Base-by-base conservation (phyloP, 2,113 vertebrate genomes). In the Mohoua ochrocephala region DNA sequence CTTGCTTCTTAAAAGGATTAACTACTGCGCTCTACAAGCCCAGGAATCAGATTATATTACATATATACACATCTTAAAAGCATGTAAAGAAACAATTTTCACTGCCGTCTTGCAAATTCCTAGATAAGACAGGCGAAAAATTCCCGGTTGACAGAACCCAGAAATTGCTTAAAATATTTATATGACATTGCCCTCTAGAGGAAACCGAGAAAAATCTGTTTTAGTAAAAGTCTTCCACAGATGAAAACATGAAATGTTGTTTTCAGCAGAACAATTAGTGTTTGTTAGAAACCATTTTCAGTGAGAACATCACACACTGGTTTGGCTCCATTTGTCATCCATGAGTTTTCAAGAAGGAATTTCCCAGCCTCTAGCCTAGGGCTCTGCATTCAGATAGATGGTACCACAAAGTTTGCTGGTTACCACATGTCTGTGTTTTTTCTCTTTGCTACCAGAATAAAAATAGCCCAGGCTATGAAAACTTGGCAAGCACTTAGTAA, bases 101-200 rank as follows among this genome's bases (percentile, higher is more conserved):
- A 57, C 60, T 82, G 37, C 53, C 45, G 23, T 68, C 52, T 70
- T 56, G 35, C 30, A 37, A 91, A 79, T 83, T 81, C 53, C 71
- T 87, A 61, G n/a, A 49, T 64, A 69, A 67, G 28, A 31, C 65
- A 78, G 50, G 69, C 73, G 84, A 82, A 95, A 59, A 95, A 95
- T 52, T 83, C 86, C 84, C 1, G 0, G 39, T 69, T 92, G 73
- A 81, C 78, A 84, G 45, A 90, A 81, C 63, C 75, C 41, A n/a
- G 89, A 94, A 96, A 91, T 54, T 30, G 56, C 45, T 95, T 92
- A 83, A 96, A 97, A 96, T 96, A 96, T 96, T 97, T 96, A 97
- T 93, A 95, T 87, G 96, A 98, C 47, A 96, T 97, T 97, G 98
- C 98, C 97, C 98, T 93, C 98, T 97, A 98, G 97, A 98, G 98